Conservation (phyloP, 2,888 invertebrate genomes). For the Orgyia antiqua region DNA sequence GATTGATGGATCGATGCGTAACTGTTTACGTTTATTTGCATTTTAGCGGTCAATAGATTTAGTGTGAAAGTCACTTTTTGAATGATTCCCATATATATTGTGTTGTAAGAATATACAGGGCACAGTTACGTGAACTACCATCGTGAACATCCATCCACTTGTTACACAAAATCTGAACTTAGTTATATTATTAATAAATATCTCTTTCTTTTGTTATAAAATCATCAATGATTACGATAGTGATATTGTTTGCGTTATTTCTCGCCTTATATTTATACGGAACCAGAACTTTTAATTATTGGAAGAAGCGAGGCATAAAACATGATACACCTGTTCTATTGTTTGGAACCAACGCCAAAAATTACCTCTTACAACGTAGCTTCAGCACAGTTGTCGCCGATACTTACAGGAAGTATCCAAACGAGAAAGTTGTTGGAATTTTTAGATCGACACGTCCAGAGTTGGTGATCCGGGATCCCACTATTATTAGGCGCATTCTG, state of each 20-base stretch:
- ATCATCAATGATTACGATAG: constrained; percentile 2
- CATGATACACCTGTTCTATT: constrained; percentile 37
- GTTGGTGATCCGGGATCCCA: constrained; percentile 45
- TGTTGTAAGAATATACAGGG: too few species aligned
- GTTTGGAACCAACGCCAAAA: constrained; percentile 34
- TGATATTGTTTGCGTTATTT: constrained; percentile 9
- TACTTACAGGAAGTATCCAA: constrained; percentile 40
- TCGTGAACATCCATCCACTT: too few species aligned
- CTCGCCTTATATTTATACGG: constrained; percentile 35
- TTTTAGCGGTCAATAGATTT: too few species aligned
- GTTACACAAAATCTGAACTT: too few species aligned
- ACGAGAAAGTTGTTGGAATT: constrained; percentile 44
- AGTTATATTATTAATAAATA: too few species aligned
- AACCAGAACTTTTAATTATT: constrained; percentile 40
- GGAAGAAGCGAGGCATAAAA: constrained; percentile 37
- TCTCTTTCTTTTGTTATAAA: too few species aligned
- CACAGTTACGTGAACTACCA: too few species aligned
- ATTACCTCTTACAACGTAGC: constrained; percentile 30
- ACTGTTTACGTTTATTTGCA: too few species aligned
- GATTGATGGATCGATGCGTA: too few species aligned
- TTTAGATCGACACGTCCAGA: constrained; percentile 33
- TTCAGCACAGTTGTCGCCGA: constrained; percentile 34
- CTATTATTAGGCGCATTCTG: constrained; percentile 36
- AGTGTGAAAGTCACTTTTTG: too few species aligned
- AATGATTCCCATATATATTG: too few species aligned